Percentiles rank a stretch among this genome's conserved stretches.
phyloP scores from a whole-genome alignment of 2,113 vertebrate genomes.

The Brachionichthys hirsutus region DNA sequence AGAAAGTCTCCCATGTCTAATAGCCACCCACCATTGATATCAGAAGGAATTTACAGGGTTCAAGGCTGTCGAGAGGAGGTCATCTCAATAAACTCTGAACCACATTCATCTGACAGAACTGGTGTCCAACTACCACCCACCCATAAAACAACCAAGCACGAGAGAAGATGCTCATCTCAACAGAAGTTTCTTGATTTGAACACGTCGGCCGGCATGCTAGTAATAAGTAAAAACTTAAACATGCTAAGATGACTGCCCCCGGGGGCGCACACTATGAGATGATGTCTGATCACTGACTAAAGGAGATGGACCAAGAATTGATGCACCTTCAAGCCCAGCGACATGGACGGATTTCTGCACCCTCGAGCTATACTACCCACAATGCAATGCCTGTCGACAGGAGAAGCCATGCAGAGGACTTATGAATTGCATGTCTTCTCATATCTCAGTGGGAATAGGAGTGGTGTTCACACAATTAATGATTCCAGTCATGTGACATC shows the following conservation, averaged over 20 bases:
- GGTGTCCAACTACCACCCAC: constrained; percentile 76
- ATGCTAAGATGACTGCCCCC: constrained; percentile 67
- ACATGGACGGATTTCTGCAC: constrained; percentile 73
- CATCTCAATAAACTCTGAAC: constrained; percentile 72
- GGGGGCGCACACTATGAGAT: constrained; percentile 54
- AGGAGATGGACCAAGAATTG: constrained; percentile 76
- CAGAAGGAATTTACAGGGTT: constrained; percentile 78
- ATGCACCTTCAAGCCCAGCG: constrained; percentile 75
- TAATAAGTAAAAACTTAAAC: constrained; percentile 82
- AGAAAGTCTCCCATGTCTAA: constrained; percentile 79
- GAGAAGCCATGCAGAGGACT: constrained; percentile 70
- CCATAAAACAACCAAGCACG: constrained; percentile 62
- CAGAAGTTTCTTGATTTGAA: constrained; percentile 75
- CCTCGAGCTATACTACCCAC: constrained; percentile 74
- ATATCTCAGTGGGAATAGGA: constrained; percentile 71
- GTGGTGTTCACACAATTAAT: constrained; percentile 71
- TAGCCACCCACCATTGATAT: constrained; percentile 80
- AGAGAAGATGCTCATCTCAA: constrained; percentile 52
- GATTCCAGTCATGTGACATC: constrained; percentile 70
- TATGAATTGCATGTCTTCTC: constrained; percentile 67
- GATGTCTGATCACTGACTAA: constrained; percentile 72
- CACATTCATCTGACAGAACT: constrained; percentile 76
- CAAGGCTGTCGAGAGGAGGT: constrained; percentile 78
- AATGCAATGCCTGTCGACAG: constrained; percentile 70
- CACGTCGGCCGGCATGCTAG: constrained; percentile 65